Percentiles rank a stretch among this genome's conserved stretches.
Evolutionary conservation across 2,113 vertebrate genomes (phyloP).

Genomic region (Anguilla rostrata): DNA sequence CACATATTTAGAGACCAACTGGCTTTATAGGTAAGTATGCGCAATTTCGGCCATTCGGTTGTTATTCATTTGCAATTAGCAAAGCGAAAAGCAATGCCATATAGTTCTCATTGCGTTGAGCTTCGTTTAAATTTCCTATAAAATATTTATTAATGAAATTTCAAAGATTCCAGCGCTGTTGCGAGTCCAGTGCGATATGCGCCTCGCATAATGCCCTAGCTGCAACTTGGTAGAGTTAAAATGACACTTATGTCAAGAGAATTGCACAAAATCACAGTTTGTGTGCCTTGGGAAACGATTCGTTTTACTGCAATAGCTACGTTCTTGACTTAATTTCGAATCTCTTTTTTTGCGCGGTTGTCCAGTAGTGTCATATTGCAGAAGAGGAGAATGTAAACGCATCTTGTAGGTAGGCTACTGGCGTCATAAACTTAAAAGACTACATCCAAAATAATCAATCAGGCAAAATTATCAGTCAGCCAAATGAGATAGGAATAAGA

Average conservation of each 20-base stretch:
- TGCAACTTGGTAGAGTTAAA: not conserved
- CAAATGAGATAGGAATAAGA: not conserved
- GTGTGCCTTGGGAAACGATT: not conserved
- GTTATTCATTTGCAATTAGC: not conserved
- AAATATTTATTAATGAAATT: not conserved
- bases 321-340: not conserved
- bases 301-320: not conserved
- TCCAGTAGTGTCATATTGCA: not conserved
- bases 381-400: not conserved
- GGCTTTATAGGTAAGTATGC: slow-evolving; percentile 24
- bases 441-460: not conserved
- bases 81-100: not conserved
- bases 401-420: not conserved
- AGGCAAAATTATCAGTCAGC: not conserved
- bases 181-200: not conserved
- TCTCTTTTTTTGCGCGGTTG: not conserved
- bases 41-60: not conserved
- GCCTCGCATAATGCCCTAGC: not conserved
- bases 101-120: not conserved
- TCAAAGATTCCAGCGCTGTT: not conserved
- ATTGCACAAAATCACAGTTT: not conserved
- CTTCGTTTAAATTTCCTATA: not conserved
- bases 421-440: not conserved
- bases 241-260: not conserved
- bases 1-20: slow-evolving; percentile 24